Conservation (phyloP, 2,888 invertebrate species). For the Ptychoptera albimana region DNA sequence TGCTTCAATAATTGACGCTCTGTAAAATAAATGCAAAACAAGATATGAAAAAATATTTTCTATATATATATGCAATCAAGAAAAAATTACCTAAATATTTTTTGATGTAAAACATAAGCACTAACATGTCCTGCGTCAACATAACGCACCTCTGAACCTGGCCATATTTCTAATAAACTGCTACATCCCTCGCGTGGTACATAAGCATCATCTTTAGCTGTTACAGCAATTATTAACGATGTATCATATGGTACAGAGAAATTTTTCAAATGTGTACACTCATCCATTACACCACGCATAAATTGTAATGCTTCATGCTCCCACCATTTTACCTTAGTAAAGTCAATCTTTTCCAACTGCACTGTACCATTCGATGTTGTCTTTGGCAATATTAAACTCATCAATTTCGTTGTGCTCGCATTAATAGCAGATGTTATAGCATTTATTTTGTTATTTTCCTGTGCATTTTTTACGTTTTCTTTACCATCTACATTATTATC, state of each 20-base stretch:
- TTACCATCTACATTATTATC: neutral
- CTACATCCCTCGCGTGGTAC: conserved; percentile 75
- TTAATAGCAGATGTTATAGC: conserved; percentile 6
- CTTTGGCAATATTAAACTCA: conserved; percentile 23
- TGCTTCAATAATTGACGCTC: conserved; percentile 59
- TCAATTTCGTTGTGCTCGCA: conserved; percentile 21
- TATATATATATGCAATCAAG: neutral
- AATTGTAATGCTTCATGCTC: conserved; percentile 75
- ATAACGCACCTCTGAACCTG: conserved; percentile 75
- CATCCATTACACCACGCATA: conserved; percentile 97
- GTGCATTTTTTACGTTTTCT: neutral
- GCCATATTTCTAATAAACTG: conserved; percentile 80
- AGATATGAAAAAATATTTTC: conserved; percentile 9
- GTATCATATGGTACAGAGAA: conserved; percentile 81
- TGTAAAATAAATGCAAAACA: conserved; percentile 30
- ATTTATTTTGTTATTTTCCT: neutral
- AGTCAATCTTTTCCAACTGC: conserved; percentile 30
- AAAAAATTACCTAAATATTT: conserved; percentile 59
- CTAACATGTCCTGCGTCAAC: conserved; percentile 81
- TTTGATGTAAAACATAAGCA: conserved; percentile 75
- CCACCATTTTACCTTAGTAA: conserved; percentile 48
- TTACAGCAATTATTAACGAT: conserved; percentile 76
- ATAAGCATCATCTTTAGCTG: conserved; percentile 79
- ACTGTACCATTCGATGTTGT: neutral
- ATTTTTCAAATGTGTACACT: conserved; percentile 91